Conservation (phyloP, 2,113 vertebrate genomes). For the Cryptotis parvus region DNA sequence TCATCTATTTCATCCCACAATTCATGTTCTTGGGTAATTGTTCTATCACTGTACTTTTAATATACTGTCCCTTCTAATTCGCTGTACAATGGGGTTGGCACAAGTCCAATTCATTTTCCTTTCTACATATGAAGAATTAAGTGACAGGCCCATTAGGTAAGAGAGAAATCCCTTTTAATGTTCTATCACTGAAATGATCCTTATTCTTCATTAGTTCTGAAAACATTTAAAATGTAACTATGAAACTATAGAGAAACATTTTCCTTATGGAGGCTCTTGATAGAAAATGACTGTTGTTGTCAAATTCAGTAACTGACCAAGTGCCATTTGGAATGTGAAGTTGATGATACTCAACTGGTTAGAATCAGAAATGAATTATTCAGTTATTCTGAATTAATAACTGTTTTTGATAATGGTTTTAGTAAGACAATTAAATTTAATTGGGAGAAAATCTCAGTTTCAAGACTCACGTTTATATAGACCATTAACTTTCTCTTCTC, state of each 20-base stretch:
- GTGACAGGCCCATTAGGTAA: background rate
- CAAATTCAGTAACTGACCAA: constrained; percentile 56
- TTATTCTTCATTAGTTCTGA: constrained; percentile 52
- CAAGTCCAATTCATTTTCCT: background rate
- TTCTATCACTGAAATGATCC: constrained; percentile 15
- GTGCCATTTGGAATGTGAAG: constrained; percentile 22
- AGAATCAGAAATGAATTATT: constrained; percentile 54
- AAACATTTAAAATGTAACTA: constrained; percentile 39
- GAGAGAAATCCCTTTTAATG: constrained; percentile 7
- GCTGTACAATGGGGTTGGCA: background rate
- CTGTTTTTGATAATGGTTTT: constrained; percentile 27
- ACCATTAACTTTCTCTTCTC: background rate
- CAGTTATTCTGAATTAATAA: constrained; percentile 47
- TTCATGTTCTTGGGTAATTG: background rate
- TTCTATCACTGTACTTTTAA: background rate
- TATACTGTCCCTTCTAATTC: background rate
- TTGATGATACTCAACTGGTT: constrained; percentile 43
- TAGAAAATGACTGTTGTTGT: constrained; percentile 6
- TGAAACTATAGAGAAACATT: background rate
- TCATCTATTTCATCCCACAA: background rate
- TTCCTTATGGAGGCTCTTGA: constrained; percentile 3
- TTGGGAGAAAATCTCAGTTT: background rate
- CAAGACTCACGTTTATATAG: constrained; percentile 19
- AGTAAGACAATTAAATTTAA: constrained; percentile 44
- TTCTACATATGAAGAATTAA: background rate